Conservation (phyloP, 2,888 invertebrate genomes). For the Sussaba pulchella region DNA sequence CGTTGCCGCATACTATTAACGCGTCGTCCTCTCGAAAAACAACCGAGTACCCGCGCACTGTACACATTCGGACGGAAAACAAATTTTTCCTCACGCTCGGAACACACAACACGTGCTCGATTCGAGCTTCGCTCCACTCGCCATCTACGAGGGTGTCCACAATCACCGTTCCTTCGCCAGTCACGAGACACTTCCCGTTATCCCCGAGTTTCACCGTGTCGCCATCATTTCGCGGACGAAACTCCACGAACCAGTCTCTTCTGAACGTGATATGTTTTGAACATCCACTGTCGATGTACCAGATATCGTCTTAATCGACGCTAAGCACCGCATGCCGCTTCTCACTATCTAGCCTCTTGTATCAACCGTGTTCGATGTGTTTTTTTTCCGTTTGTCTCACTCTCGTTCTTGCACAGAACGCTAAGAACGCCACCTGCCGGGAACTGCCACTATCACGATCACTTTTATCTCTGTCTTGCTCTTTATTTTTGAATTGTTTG, state of each 20-base stretch:
- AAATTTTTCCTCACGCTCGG: conserved; percentile 65
- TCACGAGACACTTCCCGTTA: conserved; percentile 24
- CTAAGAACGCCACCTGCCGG: background rate
- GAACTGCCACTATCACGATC: background rate
- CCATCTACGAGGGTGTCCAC: conserved; percentile 35
- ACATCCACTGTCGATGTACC: conserved; percentile 56
- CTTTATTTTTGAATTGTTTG: no score
- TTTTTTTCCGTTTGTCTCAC: background rate
- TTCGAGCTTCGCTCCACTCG: conserved; percentile 34
- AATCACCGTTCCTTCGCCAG: conserved; percentile 44
- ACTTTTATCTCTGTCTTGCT: no score
- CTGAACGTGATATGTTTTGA: conserved; percentile 53
- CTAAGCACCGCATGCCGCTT: no score
- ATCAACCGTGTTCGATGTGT: conserved; percentile 12
- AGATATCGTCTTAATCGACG: no score
- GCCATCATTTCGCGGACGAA: no score
- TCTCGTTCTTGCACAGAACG: background rate
- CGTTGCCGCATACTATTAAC: conserved; percentile 30
- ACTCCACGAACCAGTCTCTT: no score
- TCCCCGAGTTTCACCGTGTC: no score
- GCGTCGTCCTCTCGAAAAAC: conserved; percentile 23
- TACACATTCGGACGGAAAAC: conserved; percentile 64
- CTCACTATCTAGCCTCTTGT: no score
- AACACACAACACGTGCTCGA: conserved; percentile 32
- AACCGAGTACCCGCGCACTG: conserved; percentile 28